phyloP scores from a whole-genome alignment of 2,888 invertebrate species.

The Idaea straminata region DNA sequence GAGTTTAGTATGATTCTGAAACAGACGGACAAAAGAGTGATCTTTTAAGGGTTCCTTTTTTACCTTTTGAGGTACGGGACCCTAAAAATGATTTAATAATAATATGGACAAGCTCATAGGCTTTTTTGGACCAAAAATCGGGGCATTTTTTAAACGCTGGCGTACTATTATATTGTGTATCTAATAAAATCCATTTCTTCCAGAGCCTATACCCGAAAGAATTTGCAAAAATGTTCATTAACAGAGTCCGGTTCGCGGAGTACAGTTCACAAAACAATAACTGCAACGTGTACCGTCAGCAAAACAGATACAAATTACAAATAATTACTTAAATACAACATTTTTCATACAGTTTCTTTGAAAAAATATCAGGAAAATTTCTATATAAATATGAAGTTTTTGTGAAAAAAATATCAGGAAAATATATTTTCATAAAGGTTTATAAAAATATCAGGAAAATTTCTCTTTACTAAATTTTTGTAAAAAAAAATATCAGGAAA shows the following conservation, averaged over 20 bases:
- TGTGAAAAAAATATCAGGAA: too few species aligned
- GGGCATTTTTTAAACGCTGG: too few species aligned
- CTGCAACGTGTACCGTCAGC: constrained; percentile 21
- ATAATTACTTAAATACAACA: neutral
- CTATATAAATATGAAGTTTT: too few species aligned
- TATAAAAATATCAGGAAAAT: neutral
- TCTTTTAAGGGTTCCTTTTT: too few species aligned
- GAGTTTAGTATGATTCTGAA: too few species aligned
- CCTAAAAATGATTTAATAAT: too few species aligned
- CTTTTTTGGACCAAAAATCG: too few species aligned
- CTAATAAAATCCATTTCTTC: constrained; percentile 11
- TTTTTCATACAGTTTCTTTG: neutral
- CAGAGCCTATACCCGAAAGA: constrained; percentile 43
- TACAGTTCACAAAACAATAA: constrained; percentile 66
- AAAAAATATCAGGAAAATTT: neutral
- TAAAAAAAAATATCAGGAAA: too few species aligned
- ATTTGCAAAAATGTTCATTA: constrained; percentile 74
- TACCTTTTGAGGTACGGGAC: too few species aligned
- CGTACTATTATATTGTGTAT: neutral
- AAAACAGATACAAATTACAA: constrained; percentile 14
- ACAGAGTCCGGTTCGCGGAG: constrained; percentile 38
- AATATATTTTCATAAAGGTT: neutral
- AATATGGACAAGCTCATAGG: too few species aligned
- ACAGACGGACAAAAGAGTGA: too few species aligned
- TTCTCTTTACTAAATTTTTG: too few species aligned